These are phyloP conservation scores for Syngnathus rostellatus DNA, from an alignment of 2,797 vertebrate species.

Conservation along the genomic window DNA sequence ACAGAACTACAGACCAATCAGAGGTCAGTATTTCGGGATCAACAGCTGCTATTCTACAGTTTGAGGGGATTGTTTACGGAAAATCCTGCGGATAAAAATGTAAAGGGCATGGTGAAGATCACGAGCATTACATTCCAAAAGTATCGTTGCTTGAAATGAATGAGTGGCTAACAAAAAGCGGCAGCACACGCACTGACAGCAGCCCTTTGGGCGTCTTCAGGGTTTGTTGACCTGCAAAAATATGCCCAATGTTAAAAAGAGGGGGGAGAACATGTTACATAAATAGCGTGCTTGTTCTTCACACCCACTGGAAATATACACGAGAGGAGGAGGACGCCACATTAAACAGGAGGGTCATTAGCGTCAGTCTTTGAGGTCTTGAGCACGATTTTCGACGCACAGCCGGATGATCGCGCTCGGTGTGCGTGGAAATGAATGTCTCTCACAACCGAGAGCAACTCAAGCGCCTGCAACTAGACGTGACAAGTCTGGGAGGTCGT, in stretches of 20 bases:
- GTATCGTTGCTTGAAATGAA: not conserved
- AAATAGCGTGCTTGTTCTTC: slow-evolving; percentile 5
- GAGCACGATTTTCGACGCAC: not conserved
- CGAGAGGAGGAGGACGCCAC: slow-evolving; percentile 8
- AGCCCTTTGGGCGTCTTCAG: not conserved
- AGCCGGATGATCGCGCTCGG: not conserved
- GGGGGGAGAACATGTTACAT: not conserved
- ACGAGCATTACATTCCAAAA: not conserved
- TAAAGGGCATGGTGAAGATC: no score
- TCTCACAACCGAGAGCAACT: slow-evolving; percentile 24
- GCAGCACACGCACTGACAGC: not conserved
- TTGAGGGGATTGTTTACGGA: no score
- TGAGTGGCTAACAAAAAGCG: slow-evolving; percentile 1
- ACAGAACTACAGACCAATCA: no score
- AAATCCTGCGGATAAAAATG: no score
- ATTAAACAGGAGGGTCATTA: slow-evolving; percentile 18
- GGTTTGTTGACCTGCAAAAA: slow-evolving; percentile 1
- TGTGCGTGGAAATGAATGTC: slow-evolving; percentile 4
- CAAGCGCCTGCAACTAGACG: slow-evolving; percentile 25
- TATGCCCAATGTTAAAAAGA: not conserved
- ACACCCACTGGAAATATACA: slow-evolving; percentile 8
- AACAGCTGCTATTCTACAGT: no score
- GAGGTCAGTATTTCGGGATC: no score
- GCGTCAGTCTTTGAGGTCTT: slow-evolving; percentile 16
- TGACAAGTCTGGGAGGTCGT: slow-evolving; percentile 10